Evolutionary conservation across 2,888 invertebrate species (phyloP).

Genomic region (Calameuta idolon): DNA sequence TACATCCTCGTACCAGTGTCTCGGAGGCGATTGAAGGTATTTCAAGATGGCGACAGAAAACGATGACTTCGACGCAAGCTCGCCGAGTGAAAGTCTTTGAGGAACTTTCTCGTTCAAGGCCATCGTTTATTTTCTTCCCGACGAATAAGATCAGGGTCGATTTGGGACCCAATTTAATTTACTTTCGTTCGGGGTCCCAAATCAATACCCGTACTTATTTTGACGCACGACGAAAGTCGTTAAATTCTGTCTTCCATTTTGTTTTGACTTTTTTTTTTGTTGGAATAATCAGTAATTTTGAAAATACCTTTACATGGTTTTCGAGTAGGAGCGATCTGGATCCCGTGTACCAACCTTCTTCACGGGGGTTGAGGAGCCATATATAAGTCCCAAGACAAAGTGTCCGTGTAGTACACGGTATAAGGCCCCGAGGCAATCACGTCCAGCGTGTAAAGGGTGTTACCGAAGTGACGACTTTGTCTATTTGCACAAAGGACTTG

Average conservation of each 20-base stretch:
- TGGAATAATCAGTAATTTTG: conserved; percentile 13
- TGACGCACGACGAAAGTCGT: background rate
- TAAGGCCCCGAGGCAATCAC: conserved; percentile 4
- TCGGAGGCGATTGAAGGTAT: background rate
- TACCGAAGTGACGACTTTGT: background rate
- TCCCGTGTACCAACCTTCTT: background rate
- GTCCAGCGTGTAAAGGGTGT: background rate
- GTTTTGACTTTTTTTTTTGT: background rate
- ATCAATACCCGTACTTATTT: background rate
- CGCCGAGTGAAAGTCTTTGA: background rate
- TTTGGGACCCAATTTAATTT: background rate
- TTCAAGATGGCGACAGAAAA: background rate
- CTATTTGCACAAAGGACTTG: background rate
- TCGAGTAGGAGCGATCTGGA: background rate
- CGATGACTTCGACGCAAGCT: background rate
- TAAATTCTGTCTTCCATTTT: background rate
- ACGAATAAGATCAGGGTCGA: background rate
- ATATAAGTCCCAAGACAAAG: conserved; percentile 2
- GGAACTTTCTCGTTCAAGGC: background rate
- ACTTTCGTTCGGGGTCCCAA: too few species aligned
- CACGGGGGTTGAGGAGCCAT: background rate
- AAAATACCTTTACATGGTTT: conserved; percentile 11
- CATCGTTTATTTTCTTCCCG: background rate
- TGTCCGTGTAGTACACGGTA: background rate
- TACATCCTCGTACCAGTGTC: background rate